A percentile compares a stretch with the other conserved stretches of the same genome.
phyloP scores from a whole-genome alignment of 2,113 vertebrate species.

The Heterocephalus glaber region DNA sequence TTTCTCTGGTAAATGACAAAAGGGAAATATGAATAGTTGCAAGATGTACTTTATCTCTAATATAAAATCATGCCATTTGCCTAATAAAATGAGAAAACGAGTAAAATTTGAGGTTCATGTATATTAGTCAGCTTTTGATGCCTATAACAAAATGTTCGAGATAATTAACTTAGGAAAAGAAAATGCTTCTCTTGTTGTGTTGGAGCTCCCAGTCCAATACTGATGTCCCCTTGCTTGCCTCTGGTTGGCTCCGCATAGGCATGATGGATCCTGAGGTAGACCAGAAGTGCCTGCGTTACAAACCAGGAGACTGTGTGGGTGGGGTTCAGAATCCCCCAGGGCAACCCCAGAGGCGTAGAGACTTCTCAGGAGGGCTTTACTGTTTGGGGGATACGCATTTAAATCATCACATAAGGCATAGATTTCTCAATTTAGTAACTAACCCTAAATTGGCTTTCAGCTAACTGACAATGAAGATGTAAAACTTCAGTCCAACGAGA shows the following conservation, averaged over 20 bases:
- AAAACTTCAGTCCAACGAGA: not conserved
- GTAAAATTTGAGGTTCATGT: not conserved
- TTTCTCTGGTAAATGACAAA: not conserved
- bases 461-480: not conserved
- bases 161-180: not conserved
- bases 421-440: not conserved
- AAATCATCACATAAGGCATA: not conserved
- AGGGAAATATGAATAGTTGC: not conserved
- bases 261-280: not conserved
- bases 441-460: not conserved
- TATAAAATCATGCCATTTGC: not conserved
- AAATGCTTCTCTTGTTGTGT: not conserved
- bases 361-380: not conserved
- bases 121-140: not conserved
- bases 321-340: accelerated
- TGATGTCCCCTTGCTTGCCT: not conserved
- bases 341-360: no score
- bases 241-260: not conserved
- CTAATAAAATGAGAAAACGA: not conserved
- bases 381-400: not conserved
- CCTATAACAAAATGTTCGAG: not conserved
- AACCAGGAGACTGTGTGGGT: not conserved
- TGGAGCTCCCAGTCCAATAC: no score
- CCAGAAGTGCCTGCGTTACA: not conserved
- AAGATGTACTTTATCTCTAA: not conserved